These are phyloP conservation scores for Sinocyclocheilus maitianheensis DNA, from an alignment of 2,113 vertebrate genomes.

Conservation along the genomic window DNA sequence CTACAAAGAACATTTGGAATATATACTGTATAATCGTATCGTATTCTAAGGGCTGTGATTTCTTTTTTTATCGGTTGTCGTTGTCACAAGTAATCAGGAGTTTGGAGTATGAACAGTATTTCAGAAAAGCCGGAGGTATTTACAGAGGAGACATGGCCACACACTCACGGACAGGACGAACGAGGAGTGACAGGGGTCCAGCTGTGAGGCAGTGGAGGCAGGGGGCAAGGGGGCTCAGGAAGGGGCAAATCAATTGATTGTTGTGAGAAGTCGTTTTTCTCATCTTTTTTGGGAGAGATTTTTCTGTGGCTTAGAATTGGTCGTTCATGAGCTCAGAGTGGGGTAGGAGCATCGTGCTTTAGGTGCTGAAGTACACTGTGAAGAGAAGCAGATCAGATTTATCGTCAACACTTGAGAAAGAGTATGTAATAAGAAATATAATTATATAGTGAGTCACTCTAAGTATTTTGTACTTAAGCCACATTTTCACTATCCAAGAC, in stretches of 20 bases:
- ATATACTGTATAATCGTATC: constrained; percentile 55
- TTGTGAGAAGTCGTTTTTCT: constrained; percentile 55
- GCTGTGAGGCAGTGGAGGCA: constrained; percentile 67
- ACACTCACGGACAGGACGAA: constrained; percentile 69
- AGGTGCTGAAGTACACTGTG: constrained; percentile 83
- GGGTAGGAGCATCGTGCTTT: constrained; percentile 74
- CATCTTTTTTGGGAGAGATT: constrained; percentile 65
- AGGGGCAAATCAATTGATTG: constrained; percentile 63
- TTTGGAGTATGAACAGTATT: constrained; percentile 70
- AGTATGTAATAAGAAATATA: background rate
- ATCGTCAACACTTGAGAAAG: background rate
- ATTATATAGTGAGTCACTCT: too few species aligned
- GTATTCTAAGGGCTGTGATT: constrained; percentile 68
- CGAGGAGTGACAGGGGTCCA: constrained; percentile 71
- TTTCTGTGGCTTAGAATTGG: constrained; percentile 69
- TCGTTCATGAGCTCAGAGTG: constrained; percentile 66
- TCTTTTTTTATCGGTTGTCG: constrained; percentile 46
- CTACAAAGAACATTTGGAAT: constrained; percentile 77
- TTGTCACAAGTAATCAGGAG: constrained; percentile 68
- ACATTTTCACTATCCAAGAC: background rate
- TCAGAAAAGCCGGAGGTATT: constrained; percentile 77
- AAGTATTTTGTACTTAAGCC: background rate
- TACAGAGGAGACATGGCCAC: constrained; percentile 75
- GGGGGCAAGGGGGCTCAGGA: constrained; percentile 60
- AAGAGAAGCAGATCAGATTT: constrained; percentile 42